Conservation (phyloP, 2,888 invertebrate genomes). For the Eristalinus sepulchralis region DNA sequence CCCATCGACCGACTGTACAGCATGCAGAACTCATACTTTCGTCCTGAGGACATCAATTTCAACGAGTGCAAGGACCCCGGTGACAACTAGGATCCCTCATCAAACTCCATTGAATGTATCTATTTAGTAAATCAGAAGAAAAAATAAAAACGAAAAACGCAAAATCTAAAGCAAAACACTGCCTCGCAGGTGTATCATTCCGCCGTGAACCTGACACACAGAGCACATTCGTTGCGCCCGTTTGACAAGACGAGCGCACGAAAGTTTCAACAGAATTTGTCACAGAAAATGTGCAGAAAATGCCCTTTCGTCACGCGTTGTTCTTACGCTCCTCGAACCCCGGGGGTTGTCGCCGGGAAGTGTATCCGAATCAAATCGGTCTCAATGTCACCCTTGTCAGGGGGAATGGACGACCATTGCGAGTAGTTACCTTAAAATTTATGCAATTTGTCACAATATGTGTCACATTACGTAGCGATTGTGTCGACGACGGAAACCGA, state of each 20-base stretch:
- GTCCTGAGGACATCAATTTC: conserved; percentile 82
- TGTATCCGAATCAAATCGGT: conserved; percentile 21
- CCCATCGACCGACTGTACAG: conserved; percentile 85
- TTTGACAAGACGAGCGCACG: conserved; percentile 77
- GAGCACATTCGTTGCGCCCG: conserved; percentile 77
- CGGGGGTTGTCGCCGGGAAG: conserved; percentile 49
- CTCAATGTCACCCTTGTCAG: conserved; percentile 34
- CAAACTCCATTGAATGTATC: conserved; percentile 38
- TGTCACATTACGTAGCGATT: conserved; percentile 81
- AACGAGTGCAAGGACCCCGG: conserved; percentile 77
- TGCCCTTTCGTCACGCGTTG: conserved; percentile 80
- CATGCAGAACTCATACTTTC: conserved; percentile 85
- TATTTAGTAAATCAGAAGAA: conserved; percentile 47
- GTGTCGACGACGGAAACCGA: conserved; percentile 72
- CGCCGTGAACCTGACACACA: conserved; percentile 15
- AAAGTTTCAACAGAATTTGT: conserved; percentile 63
- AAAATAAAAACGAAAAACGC: conserved; percentile 31
- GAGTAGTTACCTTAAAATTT: conserved; percentile 70
- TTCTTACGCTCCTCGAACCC: conserved; percentile 74
- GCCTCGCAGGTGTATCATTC: conserved; percentile 79
- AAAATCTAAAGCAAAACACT: neutral
- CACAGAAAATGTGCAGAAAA: conserved; percentile 78
- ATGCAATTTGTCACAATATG: conserved; percentile 81
- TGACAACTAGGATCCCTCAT: conserved; percentile 73
- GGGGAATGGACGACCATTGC: conserved; percentile 2